Evolutionary conservation across 2,888 invertebrate genomes (phyloP), one percentile per base, ranked within the genome.

Genomic region (Cinara cedri): DNA sequence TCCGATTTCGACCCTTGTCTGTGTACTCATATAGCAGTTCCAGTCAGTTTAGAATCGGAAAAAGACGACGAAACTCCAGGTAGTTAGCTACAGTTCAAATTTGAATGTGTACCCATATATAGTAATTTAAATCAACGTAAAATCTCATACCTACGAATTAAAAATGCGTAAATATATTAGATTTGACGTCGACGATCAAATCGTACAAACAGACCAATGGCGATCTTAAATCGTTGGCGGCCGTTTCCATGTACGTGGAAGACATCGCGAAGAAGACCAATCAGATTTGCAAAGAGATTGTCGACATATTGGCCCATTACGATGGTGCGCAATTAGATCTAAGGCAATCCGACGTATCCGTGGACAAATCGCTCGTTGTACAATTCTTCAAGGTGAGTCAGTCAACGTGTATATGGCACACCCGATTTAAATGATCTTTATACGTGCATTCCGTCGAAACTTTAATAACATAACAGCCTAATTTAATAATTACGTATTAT

Each of bases 371-470:
- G 16, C 68, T 78, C 1, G 49, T 78, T 4, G 78, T 70, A 60
- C 78, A 78, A 51, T 78, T 78, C 68, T 78, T 78, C 78, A 78
- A 78, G 78, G 78, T 70, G 68, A 78, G 60, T 60, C 9, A 60
- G 68, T 70, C 21, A 34, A 60, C n/a, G 26, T 24, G 24, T 1
- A 26, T 16, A 9, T n/a, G 72, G 62, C 72, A 72, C 72, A 72
- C 72, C 72, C 62, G 49, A n/a, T 6, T 46, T 54, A 54, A 55
- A 54, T 21, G 10, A 8, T n/a, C n/a, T n/a, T 11, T 42, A 26
- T 24, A 49, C 4, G n/a, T n/a, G 34, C 3, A 34, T 34, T 34
- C 34, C 34, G 34, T 34, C 34, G 34, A 34, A 34, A 34, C 34
- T 3, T 34, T 21, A 26, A 16, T 21, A 19, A 21, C 10, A 71